phyloP scores from a whole-genome alignment of 2,113 vertebrate genomes.

The Callocephalon fimbriatum region DNA sequence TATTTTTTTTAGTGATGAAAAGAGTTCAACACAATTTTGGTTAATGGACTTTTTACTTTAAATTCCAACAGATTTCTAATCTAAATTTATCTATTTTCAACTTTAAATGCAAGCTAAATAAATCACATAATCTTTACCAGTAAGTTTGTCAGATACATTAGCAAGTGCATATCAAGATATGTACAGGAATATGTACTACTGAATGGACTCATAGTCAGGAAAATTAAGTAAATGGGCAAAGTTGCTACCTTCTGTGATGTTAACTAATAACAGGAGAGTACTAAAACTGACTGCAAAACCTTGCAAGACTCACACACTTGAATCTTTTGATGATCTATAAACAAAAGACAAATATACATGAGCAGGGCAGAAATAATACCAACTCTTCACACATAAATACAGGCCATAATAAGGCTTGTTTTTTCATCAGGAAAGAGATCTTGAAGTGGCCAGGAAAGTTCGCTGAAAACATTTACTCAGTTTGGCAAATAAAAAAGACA shows the following conservation, averaged over 20 bases:
- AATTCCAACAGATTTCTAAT: not conserved
- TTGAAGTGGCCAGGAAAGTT: not conserved
- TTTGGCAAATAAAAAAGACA: not conserved
- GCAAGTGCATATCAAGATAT: not conserved
- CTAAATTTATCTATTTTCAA: not conserved
- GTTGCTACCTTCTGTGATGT: not conserved
- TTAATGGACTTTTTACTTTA: not conserved
- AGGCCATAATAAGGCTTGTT: not conserved
- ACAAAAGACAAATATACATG: not conserved
- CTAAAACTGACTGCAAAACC: not conserved
- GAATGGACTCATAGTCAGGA: not conserved
- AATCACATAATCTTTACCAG: fast-evolving
- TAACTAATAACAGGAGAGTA: not conserved
- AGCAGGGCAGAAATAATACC: not conserved
- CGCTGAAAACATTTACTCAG: not conserved
- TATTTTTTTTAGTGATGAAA: not conserved
- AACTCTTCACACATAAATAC: not conserved
- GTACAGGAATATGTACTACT: not conserved
- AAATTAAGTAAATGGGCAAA: not conserved
- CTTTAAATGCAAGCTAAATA: not conserved
- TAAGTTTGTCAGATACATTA: not conserved
- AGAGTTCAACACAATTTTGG: not conserved
- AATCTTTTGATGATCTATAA: not conserved
- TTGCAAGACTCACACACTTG: not conserved
- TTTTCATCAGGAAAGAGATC: not conserved